phyloP scores from a whole-genome alignment of 2,888 invertebrate genomes.

The Eilema depressum region DNA sequence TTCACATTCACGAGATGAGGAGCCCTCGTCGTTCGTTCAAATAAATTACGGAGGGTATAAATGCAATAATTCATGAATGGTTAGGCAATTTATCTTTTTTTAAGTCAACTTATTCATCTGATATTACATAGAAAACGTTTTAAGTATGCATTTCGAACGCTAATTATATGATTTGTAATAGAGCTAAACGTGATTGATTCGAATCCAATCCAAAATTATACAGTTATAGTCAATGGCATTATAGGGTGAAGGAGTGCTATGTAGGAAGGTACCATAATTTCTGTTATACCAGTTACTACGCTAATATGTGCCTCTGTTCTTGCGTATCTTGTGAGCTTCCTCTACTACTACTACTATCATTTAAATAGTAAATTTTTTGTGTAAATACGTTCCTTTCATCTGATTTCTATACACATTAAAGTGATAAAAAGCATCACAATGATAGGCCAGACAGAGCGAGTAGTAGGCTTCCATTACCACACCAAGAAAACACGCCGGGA shows the following conservation, averaged over 20 bases:
- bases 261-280: too few relatives aligned
- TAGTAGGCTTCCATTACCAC: too few relatives aligned
- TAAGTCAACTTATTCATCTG: too few relatives aligned
- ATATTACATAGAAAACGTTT: neutral
- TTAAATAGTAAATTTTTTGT: neutral
- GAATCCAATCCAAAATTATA: too few relatives aligned
- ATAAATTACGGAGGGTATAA: slow-evolving; percentile 28
- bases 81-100: neutral
- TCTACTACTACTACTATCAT: neutral
- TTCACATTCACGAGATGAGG: neutral
- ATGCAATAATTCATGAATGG: neutral
- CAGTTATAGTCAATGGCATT: too few relatives aligned
- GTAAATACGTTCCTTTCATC: neutral
- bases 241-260: too few relatives aligned
- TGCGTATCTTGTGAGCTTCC: too few relatives aligned
- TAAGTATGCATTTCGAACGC: neutral
- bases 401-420: neutral
- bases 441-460: too few relatives aligned
- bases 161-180: neutral
- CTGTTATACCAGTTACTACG: too few relatives aligned
- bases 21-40: slow-evolving; percentile 19
- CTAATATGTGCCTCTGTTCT: neutral
- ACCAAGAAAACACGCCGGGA: too few relatives aligned
- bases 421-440: too few relatives aligned
- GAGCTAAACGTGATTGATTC: neutral